Conservation (phyloP, 2,797 vertebrate genomes). For the Podargus strigoides region DNA sequence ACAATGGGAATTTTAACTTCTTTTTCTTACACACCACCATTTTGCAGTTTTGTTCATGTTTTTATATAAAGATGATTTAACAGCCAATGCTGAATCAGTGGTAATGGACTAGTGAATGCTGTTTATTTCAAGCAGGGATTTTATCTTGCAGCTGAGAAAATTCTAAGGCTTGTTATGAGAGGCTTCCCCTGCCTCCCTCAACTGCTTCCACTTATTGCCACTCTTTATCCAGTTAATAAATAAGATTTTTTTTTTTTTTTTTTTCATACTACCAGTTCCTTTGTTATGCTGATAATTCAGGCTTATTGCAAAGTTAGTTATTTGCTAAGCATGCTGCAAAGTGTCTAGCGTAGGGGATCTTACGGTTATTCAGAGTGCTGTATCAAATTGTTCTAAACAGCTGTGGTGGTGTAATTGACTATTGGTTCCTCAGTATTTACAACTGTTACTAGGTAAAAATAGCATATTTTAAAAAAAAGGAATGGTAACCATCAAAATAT, state of each 20-base stretch:
- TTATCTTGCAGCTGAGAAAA: neutral
- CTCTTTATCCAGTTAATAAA: neutral
- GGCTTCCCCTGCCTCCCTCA: rapidly evolving
- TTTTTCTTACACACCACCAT: neutral
- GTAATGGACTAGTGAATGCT: neutral
- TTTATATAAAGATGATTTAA: neutral
- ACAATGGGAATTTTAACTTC: neutral
- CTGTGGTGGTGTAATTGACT: neutral
- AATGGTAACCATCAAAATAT: neutral
- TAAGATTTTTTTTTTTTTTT: neutral
- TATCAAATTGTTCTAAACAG: neutral
- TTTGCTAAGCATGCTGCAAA: neutral
- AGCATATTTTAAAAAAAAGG: neutral
- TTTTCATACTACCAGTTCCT: neutral
- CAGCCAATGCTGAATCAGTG: neutral
- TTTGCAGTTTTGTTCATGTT: neutral
- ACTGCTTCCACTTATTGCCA: neutral
- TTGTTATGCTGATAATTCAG: neutral
- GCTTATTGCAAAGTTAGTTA: neutral
- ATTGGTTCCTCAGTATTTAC: neutral
- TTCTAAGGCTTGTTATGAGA: neutral
- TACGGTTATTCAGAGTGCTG: neutral
- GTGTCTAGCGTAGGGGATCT: neutral
- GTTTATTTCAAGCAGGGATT: neutral
- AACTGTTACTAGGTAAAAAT: neutral